A percentile compares a stretch with the other conserved stretches of the same genome.
Conservation (phyloP, 1,140 invertebrate species). For the Pseudomyrmex cubaensis region DNA sequence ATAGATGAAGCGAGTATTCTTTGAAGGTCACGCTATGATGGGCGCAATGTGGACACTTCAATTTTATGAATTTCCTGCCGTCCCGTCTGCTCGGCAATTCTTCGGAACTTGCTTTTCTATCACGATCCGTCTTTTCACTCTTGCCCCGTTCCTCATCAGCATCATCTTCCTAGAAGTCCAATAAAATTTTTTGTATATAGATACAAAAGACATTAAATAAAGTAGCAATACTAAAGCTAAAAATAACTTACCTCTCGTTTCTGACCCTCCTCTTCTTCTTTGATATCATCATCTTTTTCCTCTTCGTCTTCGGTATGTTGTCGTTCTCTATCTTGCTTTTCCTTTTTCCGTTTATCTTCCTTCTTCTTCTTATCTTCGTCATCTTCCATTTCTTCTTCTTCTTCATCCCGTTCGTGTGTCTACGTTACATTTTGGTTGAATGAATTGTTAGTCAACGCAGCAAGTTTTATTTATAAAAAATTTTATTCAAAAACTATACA, state of each 20-base stretch:
- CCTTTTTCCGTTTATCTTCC: constrained; percentile 82
- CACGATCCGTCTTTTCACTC: constrained; percentile 78
- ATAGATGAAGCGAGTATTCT: constrained; percentile 90
- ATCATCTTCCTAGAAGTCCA: constrained; percentile 60
- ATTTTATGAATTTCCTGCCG: constrained; percentile 87
- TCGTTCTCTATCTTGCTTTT: constrained; percentile 78
- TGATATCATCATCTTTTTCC: constrained; percentile 82
- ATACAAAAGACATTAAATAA: neutral
- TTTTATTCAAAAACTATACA: neutral
- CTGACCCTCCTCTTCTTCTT: constrained; percentile 80
- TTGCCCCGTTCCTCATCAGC: constrained; percentile 85
- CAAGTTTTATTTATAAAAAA: neutral
- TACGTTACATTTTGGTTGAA: constrained; percentile 64
- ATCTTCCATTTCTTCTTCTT: constrained; percentile 77
- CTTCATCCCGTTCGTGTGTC: constrained; percentile 76
- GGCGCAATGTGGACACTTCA: constrained; percentile 91
- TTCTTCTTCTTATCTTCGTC: constrained; percentile 77
- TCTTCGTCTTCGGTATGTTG: constrained; percentile 82
- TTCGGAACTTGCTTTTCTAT: constrained; percentile 76
- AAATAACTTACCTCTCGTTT: constrained; percentile 76
- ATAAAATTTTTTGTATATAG: neutral
- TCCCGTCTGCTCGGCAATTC: constrained; percentile 81
- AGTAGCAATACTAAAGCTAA: constrained; percentile 60
- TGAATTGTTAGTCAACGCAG: constrained; percentile 8
- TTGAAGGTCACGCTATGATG: constrained; percentile 90